phyloP scores from a whole-genome alignment of 2,113 vertebrate genomes.

The Percina caprodes region DNA sequence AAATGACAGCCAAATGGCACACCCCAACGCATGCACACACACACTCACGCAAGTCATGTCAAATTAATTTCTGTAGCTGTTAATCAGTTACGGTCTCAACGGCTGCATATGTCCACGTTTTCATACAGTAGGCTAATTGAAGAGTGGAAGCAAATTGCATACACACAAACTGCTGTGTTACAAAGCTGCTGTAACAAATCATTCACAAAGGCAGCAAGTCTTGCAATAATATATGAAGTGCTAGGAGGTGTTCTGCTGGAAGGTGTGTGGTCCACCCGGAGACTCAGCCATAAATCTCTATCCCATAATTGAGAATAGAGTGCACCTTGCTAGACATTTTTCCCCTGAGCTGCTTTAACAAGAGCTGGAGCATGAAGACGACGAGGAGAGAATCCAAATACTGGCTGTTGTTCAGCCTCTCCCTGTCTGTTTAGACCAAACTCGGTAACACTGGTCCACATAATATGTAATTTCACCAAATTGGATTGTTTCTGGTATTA shows the following conservation, averaged over 20 bases:
- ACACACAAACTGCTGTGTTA: slow-evolving; percentile 36
- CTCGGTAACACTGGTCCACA: neutral
- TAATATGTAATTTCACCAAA: slow-evolving; percentile 29
- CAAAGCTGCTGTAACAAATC: slow-evolving; percentile 44
- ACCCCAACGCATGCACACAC: neutral
- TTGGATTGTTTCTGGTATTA: slow-evolving; percentile 39
- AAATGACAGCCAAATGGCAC: slow-evolving; percentile 32
- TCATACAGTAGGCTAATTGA: slow-evolving; percentile 8
- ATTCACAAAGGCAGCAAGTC: slow-evolving; percentile 43
- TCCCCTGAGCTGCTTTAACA: slow-evolving; percentile 47
- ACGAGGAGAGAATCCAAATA: slow-evolving; percentile 31
- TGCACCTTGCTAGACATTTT: slow-evolving; percentile 57
- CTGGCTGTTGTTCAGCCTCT: slow-evolving; percentile 24
- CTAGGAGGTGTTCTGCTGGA: slow-evolving; percentile 51
- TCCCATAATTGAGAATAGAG: slow-evolving; percentile 64
- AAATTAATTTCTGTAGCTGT: slow-evolving; percentile 25
- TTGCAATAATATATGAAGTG: slow-evolving; percentile 54
- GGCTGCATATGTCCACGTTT: neutral
- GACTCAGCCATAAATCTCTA: slow-evolving; percentile 58
- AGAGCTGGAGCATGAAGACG: slow-evolving; percentile 43
- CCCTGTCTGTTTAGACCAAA: slow-evolving; percentile 6
- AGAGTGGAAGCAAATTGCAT: slow-evolving; percentile 39
- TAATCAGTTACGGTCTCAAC: slow-evolving; percentile 40
- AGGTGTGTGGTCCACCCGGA: slow-evolving; percentile 54
- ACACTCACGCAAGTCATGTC: neutral